These are phyloP conservation scores for Spodoptera frugiperda DNA, from an alignment of 1,140 invertebrate genomes.

Conservation along the genomic window DNA sequence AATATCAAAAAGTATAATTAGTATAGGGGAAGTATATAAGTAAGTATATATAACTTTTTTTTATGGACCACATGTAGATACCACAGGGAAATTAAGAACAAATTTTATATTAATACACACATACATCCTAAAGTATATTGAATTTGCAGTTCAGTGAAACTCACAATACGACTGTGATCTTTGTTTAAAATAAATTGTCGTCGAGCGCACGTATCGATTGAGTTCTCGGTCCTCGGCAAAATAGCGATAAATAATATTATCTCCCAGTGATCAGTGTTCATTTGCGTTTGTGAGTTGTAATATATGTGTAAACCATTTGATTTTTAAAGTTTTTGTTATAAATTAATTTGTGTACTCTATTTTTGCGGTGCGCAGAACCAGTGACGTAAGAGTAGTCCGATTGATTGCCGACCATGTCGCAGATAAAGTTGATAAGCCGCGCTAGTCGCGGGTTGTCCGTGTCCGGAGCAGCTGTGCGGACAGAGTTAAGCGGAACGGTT, in stretches of 20 bases:
- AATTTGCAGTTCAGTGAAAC: conserved; percentile 19
- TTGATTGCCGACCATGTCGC: conserved; percentile 74
- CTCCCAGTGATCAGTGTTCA: neutral
- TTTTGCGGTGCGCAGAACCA: conserved; percentile 25
- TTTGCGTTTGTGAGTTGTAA: neutral
- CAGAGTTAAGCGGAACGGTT: conserved; percentile 55
- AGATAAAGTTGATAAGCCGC: conserved; percentile 71
- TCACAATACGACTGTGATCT: neutral
- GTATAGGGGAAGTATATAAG: too few relatives aligned
- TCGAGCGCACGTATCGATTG: conserved; percentile 11
- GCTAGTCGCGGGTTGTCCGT: conserved; percentile 72
- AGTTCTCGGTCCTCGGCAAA: neutral
- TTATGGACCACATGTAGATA: too few relatives aligned
- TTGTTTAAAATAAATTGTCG: conserved; percentile 27
- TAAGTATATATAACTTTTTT: too few relatives aligned
- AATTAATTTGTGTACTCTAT: neutral
- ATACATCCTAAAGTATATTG: too few relatives aligned
- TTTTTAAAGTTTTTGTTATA: neutral
- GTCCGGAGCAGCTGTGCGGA: conserved; percentile 56
- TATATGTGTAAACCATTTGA: neutral
- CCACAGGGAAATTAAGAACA: too few relatives aligned
- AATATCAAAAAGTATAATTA: too few relatives aligned
- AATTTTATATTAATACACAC: too few relatives aligned
- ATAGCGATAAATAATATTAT: too few relatives aligned
- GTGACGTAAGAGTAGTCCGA: conserved; percentile 68